Conservation (phyloP, 2,888 invertebrate species). For the Synanthedon andrenaeformis region DNA sequence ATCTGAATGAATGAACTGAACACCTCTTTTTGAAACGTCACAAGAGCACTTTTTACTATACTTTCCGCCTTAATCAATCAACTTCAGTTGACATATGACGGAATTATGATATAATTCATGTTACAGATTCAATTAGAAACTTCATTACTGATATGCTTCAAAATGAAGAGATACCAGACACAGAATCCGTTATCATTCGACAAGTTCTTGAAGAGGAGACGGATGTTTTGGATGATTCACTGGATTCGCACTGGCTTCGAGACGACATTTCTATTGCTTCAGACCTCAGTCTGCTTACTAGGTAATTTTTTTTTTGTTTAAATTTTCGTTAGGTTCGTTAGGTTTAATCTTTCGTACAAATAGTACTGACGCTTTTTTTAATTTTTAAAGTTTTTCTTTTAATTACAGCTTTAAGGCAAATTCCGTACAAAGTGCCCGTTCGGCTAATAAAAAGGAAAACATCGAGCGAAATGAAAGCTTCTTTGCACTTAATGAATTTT, state of each 20-base stretch:
- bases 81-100: too few relatives aligned
- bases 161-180: slow-evolving; percentile 42
- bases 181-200: slow-evolving; percentile 45
- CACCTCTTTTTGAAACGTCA: too few relatives aligned
- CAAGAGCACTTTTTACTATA: too few relatives aligned
- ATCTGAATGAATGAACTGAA: too few relatives aligned
- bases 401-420: slow-evolving; percentile 40
- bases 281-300: slow-evolving; percentile 40
- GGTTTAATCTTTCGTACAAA: neutral
- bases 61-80: too few relatives aligned
- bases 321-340: neutral
- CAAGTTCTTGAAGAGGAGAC: slow-evolving; percentile 56
- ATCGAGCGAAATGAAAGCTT: too few relatives aligned
- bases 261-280: slow-evolving; percentile 45
- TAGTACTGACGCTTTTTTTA: too few relatives aligned
- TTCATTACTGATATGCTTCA: slow-evolving; percentile 53
- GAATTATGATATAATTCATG: too few relatives aligned
- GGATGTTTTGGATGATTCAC: slow-evolving; percentile 49
- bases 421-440: slow-evolving; percentile 27
- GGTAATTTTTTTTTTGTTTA: slow-evolving; percentile 17
- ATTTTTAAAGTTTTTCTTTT: too few relatives aligned
- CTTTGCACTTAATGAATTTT: too few relatives aligned
- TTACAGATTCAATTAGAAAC: slow-evolving; percentile 57
- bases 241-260: slow-evolving; percentile 56
- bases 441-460: too few relatives aligned